Evolutionary conservation across 1,140 invertebrate genomes (phyloP).

Genomic region (Ooceraea biroi): DNA sequence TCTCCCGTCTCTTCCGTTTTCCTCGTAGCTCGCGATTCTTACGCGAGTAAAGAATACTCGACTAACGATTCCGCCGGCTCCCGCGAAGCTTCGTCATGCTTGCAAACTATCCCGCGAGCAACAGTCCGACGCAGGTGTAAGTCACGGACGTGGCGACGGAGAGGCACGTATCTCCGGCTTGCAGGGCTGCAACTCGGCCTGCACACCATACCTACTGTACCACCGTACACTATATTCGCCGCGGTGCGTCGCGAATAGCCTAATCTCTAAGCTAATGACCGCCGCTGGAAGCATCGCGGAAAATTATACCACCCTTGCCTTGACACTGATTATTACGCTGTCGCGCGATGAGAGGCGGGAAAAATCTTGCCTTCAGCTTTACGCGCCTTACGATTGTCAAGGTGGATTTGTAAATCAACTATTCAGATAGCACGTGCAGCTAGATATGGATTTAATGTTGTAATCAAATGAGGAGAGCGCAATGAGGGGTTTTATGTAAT

Average conservation of each 20-base stretch:
- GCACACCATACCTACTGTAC: not conserved
- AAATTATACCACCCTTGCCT: conserved; percentile 48
- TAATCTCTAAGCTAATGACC: conserved; percentile 54
- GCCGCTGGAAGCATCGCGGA: conserved; percentile 9
- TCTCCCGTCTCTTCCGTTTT: conserved; percentile 16
- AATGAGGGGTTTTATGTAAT: not conserved
- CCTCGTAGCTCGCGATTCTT: conserved; percentile 35
- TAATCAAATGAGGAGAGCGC: not conserved
- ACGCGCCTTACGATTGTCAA: not conserved
- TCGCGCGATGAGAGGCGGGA: conserved; percentile 17
- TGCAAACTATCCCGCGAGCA: conserved; percentile 74
- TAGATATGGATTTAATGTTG: not conserved
- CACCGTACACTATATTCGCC: not conserved
- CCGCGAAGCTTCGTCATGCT: conserved; percentile 77
- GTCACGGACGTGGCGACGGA: conserved; percentile 10
- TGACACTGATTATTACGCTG: conserved; percentile 53
- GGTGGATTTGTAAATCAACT: conserved; percentile 1
- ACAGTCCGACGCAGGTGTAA: conserved; percentile 16
- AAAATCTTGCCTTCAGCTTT: not conserved
- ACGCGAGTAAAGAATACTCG: conserved; percentile 69
- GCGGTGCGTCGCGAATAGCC: conserved; percentile 22
- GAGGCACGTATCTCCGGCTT: not conserved
- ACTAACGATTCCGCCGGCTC: conserved; percentile 75
- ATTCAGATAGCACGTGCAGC: not conserved
- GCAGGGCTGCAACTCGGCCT: conserved; percentile 33